Evolutionary conservation across 1,140 invertebrate genomes (phyloP).

Genomic region (Drosophila kurseongensis): DNA sequence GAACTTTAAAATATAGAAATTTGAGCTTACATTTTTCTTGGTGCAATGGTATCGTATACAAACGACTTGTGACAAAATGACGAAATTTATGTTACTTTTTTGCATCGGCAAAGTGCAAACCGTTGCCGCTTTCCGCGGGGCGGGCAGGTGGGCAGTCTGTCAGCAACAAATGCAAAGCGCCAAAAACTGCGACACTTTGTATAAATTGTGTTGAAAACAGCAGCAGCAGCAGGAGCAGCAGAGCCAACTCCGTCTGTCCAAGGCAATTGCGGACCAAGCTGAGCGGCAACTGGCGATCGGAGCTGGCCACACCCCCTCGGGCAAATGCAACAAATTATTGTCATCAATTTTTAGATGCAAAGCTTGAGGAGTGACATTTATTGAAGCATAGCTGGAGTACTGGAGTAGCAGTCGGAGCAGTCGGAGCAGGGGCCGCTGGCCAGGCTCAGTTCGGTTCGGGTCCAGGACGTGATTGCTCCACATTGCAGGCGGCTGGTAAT

Average conservation of each 20-base stretch:
- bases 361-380: constrained; percentile 81
- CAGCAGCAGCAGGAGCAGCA: constrained; percentile 37
- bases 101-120: constrained; percentile 70
- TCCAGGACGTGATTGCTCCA: constrained; percentile 71
- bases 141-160: constrained; percentile 48
- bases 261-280: constrained; percentile 59
- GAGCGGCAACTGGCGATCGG: constrained; percentile 22
- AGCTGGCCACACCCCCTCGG: constrained; percentile 70
- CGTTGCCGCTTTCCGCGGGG: constrained; percentile 42
- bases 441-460: constrained; percentile 28
- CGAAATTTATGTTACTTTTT: constrained; percentile 78
- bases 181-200: constrained; percentile 82
- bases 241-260: constrained; percentile 64
- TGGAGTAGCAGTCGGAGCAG: constrained; percentile 10
- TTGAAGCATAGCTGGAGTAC: constrained; percentile 68
- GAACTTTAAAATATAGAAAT: too few species aligned
- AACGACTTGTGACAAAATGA: constrained; percentile 80
- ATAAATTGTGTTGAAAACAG: constrained; percentile 80
- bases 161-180: constrained; percentile 82
- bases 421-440: constrained; percentile 43
- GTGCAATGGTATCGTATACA: constrained; percentile 33
- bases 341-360: constrained; percentile 83
- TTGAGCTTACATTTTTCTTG: not conserved
- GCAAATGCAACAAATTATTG: constrained; percentile 81
- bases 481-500: constrained; percentile 67